Conservation (phyloP, 2,797 vertebrate genomes). For the Sebastes iracundus region DNA sequence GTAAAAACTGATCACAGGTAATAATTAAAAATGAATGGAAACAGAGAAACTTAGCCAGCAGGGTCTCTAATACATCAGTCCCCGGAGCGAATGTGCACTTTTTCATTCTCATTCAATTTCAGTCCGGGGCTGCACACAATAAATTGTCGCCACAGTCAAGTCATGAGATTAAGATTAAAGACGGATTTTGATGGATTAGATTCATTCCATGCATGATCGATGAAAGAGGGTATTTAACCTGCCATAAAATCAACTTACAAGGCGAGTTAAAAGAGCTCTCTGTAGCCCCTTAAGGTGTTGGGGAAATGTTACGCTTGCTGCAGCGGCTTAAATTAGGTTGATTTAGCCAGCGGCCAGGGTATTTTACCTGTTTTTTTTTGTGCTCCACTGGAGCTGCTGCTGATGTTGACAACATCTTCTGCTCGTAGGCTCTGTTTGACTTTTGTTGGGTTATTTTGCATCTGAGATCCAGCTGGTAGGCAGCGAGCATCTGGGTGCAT, state of each 20-base stretch:
- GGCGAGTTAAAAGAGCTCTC: constrained; percentile 11
- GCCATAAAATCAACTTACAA: constrained; percentile 31
- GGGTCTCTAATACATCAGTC: background rate
- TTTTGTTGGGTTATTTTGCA: constrained; percentile 51
- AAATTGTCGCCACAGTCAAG: constrained; percentile 3
- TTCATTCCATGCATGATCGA: constrained; percentile 45
- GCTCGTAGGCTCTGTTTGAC: constrained; percentile 40
- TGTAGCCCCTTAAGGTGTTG: constrained; percentile 33
- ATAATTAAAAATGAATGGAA: constrained; percentile 30
- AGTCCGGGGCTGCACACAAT: background rate
- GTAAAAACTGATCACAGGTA: constrained; percentile 34
- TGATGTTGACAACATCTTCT: constrained; percentile 47
- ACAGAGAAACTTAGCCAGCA: background rate
- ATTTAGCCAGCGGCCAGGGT: constrained; percentile 21
- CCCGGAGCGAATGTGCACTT: background rate
- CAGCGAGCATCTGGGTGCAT: constrained; percentile 52
- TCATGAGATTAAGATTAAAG: constrained; percentile 26
- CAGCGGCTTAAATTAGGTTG: constrained; percentile 40
- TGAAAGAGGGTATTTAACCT: constrained; percentile 49
- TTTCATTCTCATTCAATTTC: background rate
- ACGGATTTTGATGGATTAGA: constrained; percentile 47
- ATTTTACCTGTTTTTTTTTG: constrained; percentile 27
- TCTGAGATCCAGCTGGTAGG: constrained; percentile 47
- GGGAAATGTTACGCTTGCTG: constrained; percentile 35
- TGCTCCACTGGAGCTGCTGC: constrained; percentile 45